Evolutionary conservation across 2,888 invertebrate species (phyloP), one percentile per base, ranked within the genome.

Genomic region (Ophion obscuratus): DNA sequence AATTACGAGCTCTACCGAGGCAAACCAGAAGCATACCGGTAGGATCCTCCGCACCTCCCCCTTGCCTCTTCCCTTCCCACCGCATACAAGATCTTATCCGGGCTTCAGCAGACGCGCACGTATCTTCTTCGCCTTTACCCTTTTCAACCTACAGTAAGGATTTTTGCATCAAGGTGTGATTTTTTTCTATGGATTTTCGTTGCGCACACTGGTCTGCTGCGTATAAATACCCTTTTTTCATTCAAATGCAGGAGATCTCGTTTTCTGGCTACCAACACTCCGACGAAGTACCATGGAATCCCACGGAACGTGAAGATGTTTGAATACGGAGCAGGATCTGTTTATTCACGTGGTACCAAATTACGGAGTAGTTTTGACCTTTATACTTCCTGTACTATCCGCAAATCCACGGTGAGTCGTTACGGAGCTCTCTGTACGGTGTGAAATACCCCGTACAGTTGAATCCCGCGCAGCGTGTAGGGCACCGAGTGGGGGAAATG

Each of bases 61-160:
- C 17, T 17, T 53, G 17, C 73, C 53, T 5, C 53, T 53, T 53
- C 5, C 20, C 61, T 24, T 14, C 20, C 6, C 2, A 81, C 44
- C 75, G 74, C 81, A 61, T 81, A 81, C 59, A 81, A 81, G 77
- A 84, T 86, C 86, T 86, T 84, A 86, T 86, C 75, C 86, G 44
- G 81, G 84, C 68, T 86, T 86, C 79, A 75, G 61, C 86, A 86
- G 86, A 84, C 83, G 86, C 71, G 68, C 83, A 75, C 67, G 74
- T 75, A 81, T 66, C 53, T 67, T 53, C n/a, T 40, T 62, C 44
- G 44, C 64, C 36, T 64, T 40, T 68, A 36, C 76, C 27, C 57
- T n/a, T 73, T 66, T 40, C 44, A 40, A 64, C 78, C 27, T 47
- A n/a, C 20, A 57, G 70, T 75, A 53, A 17, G 14, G 5, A 5